A percentile compares a stretch with the other conserved stretches of the same genome.
These are phyloP conservation scores for Diaprepes abbreviatus DNA, from an alignment of 2,888 invertebrate species.

Conservation along the genomic window DNA sequence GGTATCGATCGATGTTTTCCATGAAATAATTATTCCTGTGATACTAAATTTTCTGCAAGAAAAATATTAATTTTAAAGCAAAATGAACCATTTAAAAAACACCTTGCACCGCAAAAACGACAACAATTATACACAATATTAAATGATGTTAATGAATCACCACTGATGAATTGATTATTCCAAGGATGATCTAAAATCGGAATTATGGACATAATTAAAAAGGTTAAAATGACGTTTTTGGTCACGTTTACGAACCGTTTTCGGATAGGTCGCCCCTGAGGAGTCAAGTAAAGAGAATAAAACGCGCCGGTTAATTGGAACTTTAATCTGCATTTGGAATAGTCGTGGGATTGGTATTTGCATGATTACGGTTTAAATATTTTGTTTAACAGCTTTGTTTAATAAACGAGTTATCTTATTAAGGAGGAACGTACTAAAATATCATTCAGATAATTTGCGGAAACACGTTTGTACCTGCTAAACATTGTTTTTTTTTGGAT, in stretches of 20 bases:
- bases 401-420: background rate
- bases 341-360: constrained; percentile 15
- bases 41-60: no score
- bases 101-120: no score
- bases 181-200: constrained; percentile 17
- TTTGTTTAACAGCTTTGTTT: constrained; percentile 8
- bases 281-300: constrained; percentile 7
- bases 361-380: constrained; percentile 1
- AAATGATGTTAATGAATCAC: constrained; percentile 2
- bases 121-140: no score
- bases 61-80: no score
- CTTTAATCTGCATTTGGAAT: constrained; percentile 7
- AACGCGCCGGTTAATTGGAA: constrained; percentile 6
- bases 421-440: background rate
- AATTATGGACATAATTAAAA: constrained; percentile 18
- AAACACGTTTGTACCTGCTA: no score
- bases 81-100: no score
- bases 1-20: no score
- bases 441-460: no score
- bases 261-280: constrained; percentile 7
- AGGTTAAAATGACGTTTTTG: constrained; percentile 18
- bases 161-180: constrained; percentile 1
- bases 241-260: constrained; percentile 4
- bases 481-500: no score
- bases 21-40: no score